These are phyloP conservation scores for Zelostemma sp. DNA, from an alignment of 1,140 invertebrate genomes.

Conservation along the genomic window DNA sequence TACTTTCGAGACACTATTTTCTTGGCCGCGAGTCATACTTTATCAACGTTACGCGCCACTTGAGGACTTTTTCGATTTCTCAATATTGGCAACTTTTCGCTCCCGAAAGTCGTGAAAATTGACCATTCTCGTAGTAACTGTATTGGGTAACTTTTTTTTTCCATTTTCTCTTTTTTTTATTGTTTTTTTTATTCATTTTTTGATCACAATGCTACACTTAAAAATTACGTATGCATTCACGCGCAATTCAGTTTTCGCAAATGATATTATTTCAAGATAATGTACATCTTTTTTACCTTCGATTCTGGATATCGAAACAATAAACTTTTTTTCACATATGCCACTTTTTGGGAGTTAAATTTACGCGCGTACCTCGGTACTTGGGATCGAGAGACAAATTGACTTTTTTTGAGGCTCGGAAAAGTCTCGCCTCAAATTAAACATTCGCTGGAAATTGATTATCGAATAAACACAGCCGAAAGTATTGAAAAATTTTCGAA, in stretches of 20 bases:
- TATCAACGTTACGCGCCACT: neutral
- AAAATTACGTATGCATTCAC: constrained; percentile 26
- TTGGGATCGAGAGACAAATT: constrained; percentile 25
- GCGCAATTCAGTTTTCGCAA: constrained; percentile 20
- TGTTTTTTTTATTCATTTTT: constrained; percentile 19
- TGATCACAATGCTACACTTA: constrained; percentile 33
- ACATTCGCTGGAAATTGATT: neutral
- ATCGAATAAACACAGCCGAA: neutral
- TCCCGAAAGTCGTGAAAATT: constrained; percentile 44
- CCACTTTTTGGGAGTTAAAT: constrained; percentile 9
- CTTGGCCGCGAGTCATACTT: constrained; percentile 28
- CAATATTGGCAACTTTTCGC: constrained; percentile 21
- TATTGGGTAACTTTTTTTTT: constrained; percentile 9
- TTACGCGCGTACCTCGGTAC: neutral
- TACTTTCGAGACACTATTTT: constrained; percentile 48
- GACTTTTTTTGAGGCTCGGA: constrained; percentile 13
- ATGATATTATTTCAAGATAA: constrained; percentile 16
- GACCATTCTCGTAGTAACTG: constrained; percentile 29
- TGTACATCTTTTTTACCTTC: constrained; percentile 5
- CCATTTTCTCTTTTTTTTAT: constrained; percentile 11
- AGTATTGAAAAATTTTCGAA: neutral
- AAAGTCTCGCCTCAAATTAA: neutral
- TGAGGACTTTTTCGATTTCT: constrained; percentile 6
- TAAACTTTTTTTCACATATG: constrained; percentile 7
- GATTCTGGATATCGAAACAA: constrained; percentile 23